Conservation (phyloP, 2,888 invertebrate species). For the Caenorhabditis zanzibari region DNA sequence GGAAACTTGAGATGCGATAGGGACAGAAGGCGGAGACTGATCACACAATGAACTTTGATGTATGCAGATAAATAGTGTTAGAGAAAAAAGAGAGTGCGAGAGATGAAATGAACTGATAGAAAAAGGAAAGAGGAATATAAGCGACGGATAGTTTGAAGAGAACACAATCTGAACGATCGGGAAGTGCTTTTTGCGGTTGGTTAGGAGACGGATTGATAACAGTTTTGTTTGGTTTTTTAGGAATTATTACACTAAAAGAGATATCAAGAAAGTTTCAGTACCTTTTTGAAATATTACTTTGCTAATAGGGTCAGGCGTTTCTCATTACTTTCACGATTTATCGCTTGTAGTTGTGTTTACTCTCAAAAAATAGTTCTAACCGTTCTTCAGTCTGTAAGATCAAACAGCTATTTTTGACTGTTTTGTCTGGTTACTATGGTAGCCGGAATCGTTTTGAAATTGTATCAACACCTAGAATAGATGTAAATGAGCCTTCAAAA, state of each 20-base stretch:
- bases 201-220: background rate
- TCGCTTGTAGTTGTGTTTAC: background rate
- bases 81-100: background rate
- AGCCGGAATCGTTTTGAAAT: too few relatives aligned
- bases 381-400: too few relatives aligned
- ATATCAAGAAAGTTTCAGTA: background rate
- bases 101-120: constrained; percentile 29
- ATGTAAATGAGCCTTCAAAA: too few relatives aligned
- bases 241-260: background rate
- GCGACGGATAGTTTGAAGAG: constrained; percentile 21
- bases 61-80: constrained; percentile 32
- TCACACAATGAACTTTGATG: constrained; percentile 54
- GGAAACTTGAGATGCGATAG: constrained; percentile 20
- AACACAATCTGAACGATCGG: constrained; percentile 53
- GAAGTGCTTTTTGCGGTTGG: constrained; percentile 34
- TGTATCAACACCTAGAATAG: too few relatives aligned
- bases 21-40: constrained; percentile 30
- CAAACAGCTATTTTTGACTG: too few relatives aligned
- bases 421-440: too few relatives aligned
- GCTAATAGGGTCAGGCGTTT: background rate
- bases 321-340: background rate
- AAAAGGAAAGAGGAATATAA: constrained; percentile 18
- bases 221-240: background rate
- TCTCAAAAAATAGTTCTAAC: too few relatives aligned
- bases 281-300: background rate